These are phyloP conservation scores for Sylvicola cinctus DNA, from an alignment of 2,888 invertebrate genomes.

Conservation along the genomic window DNA sequence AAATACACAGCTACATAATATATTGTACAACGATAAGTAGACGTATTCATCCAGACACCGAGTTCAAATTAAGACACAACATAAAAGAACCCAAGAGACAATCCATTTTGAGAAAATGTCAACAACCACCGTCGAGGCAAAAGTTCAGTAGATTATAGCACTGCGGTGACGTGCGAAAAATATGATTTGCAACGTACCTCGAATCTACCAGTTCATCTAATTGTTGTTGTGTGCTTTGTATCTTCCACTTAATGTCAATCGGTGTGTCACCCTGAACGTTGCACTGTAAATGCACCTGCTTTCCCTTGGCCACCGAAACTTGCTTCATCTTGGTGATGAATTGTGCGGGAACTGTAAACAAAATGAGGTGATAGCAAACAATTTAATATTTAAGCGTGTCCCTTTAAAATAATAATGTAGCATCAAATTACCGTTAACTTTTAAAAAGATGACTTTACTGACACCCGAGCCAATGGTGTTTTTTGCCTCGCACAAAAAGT, in stretches of 20 bases:
- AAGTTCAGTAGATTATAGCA: too few species aligned
- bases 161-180: too few species aligned
- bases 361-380: too few species aligned
- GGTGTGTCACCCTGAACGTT: constrained; percentile 76
- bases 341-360: constrained; percentile 49
- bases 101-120: too few species aligned
- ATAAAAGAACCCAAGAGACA: too few species aligned
- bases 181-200: constrained; percentile 24
- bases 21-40: too few species aligned
- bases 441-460: constrained; percentile 76
- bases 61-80: too few species aligned
- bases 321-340: constrained; percentile 67
- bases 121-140: too few species aligned
- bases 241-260: constrained; percentile 66
- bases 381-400: constrained; percentile 10
- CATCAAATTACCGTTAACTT: constrained; percentile 58
- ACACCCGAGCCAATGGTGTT: constrained; percentile 81
- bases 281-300: constrained; percentile 67
- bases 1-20: too few species aligned
- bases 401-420: constrained; percentile 5
- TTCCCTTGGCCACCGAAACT: constrained; percentile 62
- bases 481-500: constrained; percentile 82
- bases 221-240: constrained; percentile 43
- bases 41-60: too few species aligned
- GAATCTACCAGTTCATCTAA: constrained; percentile 51